Evolutionary conservation across 2,888 invertebrate species (phyloP), one percentile per base, ranked within the genome.

Genomic region (Hymenopus coronatus): DNA sequence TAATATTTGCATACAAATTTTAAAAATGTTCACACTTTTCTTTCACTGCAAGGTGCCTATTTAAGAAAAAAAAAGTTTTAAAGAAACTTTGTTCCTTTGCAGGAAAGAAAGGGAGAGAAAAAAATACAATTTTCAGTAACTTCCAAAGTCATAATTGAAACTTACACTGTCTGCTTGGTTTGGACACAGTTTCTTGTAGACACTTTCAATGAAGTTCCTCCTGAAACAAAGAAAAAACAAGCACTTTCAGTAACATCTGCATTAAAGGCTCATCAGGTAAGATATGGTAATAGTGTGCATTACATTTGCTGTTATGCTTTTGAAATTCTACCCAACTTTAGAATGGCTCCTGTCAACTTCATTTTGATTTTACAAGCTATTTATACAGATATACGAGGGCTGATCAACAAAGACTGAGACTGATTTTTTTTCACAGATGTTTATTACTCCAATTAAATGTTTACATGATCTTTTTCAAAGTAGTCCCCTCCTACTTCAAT

Each of bases 151-250:
- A 88, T 88, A 89, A 87, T 82, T 88, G 82, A 88, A 88, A 89
- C 88, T 89, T 94, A 95, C 95, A 93, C 95, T 96, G 93, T 96
- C 96, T 91, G 95, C 95, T 94, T 95, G 95, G 93, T 96, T 95
- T 91, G 97, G 97, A 94, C 96, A 96, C 93, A 96, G 95, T 94
- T 96, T 95, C 94, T 96, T 96, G 95, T 96, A 97, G 93, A 97
- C 95, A 94, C 96, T 95, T 94, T 97, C 96, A 93, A 97, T 95
- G 91, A 97, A 95, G 92, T 95, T 95, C 94, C 96, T 96, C 94
- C 97, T 97, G 93, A 87, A 94, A 94, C 27, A 87, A 14, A 28
- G 30, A 25, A 33, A 40, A n/a, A n/a, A 25, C n/a, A 85, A 85
- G n/a, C 14, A 85, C 8, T 85, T 28, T 40, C 12, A 12, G 1